phyloP scores from a whole-genome alignment of 2,113 vertebrate genomes.

The Cisticola juncidis region DNA sequence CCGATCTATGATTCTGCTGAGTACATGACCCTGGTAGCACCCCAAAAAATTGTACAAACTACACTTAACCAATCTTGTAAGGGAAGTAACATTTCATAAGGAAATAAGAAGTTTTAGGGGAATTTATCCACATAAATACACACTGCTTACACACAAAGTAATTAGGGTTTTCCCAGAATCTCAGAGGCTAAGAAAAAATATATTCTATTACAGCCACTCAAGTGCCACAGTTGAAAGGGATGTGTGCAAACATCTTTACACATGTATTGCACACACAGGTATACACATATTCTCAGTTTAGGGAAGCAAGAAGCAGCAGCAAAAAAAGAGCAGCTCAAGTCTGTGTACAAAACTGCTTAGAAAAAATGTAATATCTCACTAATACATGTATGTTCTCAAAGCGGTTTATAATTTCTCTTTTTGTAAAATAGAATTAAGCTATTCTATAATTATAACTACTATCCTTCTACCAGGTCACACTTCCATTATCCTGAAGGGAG shows the following conservation, averaged over 20 bases:
- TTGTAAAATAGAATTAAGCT: neutral
- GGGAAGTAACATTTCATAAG: neutral
- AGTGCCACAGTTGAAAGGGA: neutral
- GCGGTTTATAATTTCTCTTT: neutral
- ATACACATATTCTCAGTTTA: neutral
- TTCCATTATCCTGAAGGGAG: neutral
- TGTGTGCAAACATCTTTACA: neutral
- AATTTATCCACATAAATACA: neutral
- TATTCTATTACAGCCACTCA: neutral
- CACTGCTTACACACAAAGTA: neutral
- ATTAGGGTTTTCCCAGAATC: neutral
- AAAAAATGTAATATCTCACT: neutral
- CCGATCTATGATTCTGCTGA: neutral
- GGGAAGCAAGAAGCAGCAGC: neutral
- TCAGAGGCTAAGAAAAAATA: neutral
- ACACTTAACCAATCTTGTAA: neutral
- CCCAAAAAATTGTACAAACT: neutral
- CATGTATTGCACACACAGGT: neutral
- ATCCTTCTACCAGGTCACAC: neutral
- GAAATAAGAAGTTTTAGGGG: neutral
- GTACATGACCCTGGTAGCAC: neutral
- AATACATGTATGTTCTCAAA: neutral
- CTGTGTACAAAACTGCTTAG: neutral
- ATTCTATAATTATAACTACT: neutral
- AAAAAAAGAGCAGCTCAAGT: neutral